These are phyloP conservation scores for Ochropleura leucogaster DNA, from an alignment of 2,888 invertebrate genomes.

Conservation along the genomic window DNA sequence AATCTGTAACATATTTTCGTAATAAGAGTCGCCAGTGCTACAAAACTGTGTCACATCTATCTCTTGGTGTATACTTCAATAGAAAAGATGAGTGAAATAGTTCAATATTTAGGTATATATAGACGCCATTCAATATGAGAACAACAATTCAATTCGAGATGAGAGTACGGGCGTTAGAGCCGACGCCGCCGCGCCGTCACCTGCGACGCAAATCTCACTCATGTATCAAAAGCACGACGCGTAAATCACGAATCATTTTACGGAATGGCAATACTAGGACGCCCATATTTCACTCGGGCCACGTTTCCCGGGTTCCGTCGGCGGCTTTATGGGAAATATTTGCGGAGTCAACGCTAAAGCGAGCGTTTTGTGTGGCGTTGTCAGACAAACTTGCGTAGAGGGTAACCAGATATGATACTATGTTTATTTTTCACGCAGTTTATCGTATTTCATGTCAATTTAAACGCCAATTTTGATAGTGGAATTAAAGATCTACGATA, in stretches of 20 bases:
- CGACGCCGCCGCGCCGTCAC: conserved; percentile 76
- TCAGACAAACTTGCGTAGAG: conserved; percentile 53
- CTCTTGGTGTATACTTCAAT: conserved; percentile 26
- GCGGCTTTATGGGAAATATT: conserved; percentile 79
- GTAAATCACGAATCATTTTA: conserved; percentile 86
- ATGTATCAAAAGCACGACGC: conserved; percentile 80
- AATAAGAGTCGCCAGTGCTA: conserved; percentile 1
- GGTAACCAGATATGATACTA: conserved; percentile 53
- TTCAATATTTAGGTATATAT: conserved; percentile 63
- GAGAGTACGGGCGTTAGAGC: conserved; percentile 65
- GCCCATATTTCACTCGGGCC: conserved; percentile 78
- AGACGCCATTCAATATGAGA: conserved; percentile 66
- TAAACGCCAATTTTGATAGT: conserved; percentile 6
- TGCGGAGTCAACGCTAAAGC: conserved; percentile 75
- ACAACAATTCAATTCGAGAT: conserved; percentile 79
- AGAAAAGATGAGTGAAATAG: conserved; percentile 43
- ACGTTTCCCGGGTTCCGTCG: conserved; percentile 77
- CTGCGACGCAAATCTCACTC: conserved; percentile 79
- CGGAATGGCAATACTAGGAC: conserved; percentile 79
- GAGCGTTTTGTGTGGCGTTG: conserved; percentile 58
- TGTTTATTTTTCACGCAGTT: conserved; percentile 48
- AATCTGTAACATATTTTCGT: conserved; percentile 17
- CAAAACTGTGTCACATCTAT: conserved; percentile 18
- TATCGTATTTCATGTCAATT: conserved; percentile 25
- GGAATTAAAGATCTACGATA: neutral